Conservation (phyloP, 2,113 vertebrate genomes). For the Oryzias melastigma region DNA sequence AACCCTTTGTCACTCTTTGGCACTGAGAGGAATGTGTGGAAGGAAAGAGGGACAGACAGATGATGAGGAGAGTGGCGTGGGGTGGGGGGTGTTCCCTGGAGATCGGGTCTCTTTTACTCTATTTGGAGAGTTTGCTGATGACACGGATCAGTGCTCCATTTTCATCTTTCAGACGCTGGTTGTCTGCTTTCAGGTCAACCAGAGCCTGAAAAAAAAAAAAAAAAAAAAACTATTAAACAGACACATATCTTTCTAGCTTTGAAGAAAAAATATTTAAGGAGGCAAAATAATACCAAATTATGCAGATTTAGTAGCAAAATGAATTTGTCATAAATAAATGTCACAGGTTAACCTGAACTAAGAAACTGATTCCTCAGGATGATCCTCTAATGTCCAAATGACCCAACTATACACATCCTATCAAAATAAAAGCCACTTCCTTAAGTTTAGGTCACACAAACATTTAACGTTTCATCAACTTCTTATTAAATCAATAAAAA, state of each 20-base stretch:
- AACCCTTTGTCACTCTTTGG: slow-evolving; percentile 69
- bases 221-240: background rate
- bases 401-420: too few relatives aligned
- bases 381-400: too few relatives aligned
- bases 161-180: slow-evolving; percentile 98
- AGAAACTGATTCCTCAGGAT: too few relatives aligned
- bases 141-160: slow-evolving; percentile 97
- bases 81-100: slow-evolving; percentile 50
- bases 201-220: slow-evolving; percentile 80
- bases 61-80: slow-evolving; percentile 19
- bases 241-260: background rate
- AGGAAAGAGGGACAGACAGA: slow-evolving; percentile 41
- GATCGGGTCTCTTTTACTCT: slow-evolving; percentile 61
- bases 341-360: too few relatives aligned
- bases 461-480: too few relatives aligned
- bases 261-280: too few relatives aligned
- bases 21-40: slow-evolving; percentile 71
- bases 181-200: slow-evolving; percentile 93
- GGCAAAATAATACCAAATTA: too few relatives aligned
- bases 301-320: too few relatives aligned
- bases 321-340: too few relatives aligned
- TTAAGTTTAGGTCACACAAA: too few relatives aligned
- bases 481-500: too few relatives aligned
- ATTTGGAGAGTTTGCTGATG: slow-evolving; percentile 99
- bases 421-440: too few relatives aligned